Evolutionary conservation across 2,113 vertebrate species (phyloP).

Genomic region (Perca schrenkii): DNA sequence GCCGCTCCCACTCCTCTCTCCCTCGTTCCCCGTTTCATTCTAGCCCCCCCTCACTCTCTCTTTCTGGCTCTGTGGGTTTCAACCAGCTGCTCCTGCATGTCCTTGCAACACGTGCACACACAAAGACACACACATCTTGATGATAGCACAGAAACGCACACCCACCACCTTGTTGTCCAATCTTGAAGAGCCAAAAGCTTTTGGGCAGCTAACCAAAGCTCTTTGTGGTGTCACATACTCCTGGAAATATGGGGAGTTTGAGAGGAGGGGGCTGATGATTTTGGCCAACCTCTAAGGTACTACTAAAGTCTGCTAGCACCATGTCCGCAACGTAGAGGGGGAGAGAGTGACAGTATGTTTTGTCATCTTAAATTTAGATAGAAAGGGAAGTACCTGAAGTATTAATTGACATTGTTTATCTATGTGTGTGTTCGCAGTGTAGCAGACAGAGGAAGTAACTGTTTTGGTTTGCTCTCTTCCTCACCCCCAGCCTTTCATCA

Average conservation of each 20-base stretch:
- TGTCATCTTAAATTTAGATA: constrained; percentile 31
- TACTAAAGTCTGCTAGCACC: constrained; percentile 31
- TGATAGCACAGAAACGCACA: constrained; percentile 49
- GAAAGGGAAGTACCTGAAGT: constrained; percentile 35
- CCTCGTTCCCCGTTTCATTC: constrained; percentile 1
- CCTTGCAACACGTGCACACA: constrained; percentile 56
- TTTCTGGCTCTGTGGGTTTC: constrained; percentile 52
- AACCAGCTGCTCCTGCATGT: constrained; percentile 68
- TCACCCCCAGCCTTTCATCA: constrained; percentile 76
- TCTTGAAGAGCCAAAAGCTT: constrained; percentile 64
- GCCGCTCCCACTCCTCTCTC: constrained; percentile 65
- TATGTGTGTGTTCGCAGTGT: not conserved
- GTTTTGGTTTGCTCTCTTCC: constrained; percentile 69
- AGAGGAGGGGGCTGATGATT: constrained; percentile 58
- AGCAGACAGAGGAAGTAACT: constrained; percentile 62
- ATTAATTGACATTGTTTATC: constrained; percentile 43
- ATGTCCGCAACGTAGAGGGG: constrained; percentile 18
- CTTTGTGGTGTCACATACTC: constrained; percentile 68
- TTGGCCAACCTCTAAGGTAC: constrained; percentile 59
- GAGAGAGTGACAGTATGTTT: constrained; percentile 6
- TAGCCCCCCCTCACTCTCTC: constrained; percentile 21
- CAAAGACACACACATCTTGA: constrained; percentile 41
- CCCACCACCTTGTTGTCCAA: constrained; percentile 59
- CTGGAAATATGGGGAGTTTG: constrained; percentile 64
- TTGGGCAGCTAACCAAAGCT: constrained; percentile 73